Evolutionary conservation across 2,113 vertebrate species (phyloP).

Genomic region (Odontophorus gujanensis): DNA sequence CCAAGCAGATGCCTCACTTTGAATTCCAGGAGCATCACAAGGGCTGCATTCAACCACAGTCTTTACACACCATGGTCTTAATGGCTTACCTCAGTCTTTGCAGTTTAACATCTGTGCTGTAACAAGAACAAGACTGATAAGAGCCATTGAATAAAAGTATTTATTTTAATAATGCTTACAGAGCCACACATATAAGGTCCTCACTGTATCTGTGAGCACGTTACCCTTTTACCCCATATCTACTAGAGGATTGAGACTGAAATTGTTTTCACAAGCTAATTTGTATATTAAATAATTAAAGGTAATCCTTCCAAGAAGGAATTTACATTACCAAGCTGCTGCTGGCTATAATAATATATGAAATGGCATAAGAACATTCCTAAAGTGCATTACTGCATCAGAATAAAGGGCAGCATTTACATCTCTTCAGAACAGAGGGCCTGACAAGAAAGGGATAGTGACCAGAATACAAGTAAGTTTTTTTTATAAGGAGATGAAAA

Average conservation of each 20-base stretch:
- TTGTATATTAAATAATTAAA: not conserved
- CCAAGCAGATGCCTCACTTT: not conserved
- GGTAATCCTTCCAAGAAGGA: not conserved
- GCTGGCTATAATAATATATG: not conserved
- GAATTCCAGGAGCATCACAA: not conserved
- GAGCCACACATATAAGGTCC: not conserved
- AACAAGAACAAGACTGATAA: not conserved
- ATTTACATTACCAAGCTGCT: not conserved
- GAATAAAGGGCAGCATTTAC: conserved; percentile 71
- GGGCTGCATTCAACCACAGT: not conserved
- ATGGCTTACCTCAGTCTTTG: rapidly evolving
- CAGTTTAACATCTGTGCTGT: rapidly evolving
- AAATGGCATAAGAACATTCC: conserved; percentile 43
- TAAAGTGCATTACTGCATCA: conserved; percentile 80
- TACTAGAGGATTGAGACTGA: not conserved
- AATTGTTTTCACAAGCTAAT: not conserved
- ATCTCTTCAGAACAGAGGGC: conserved; percentile 18
- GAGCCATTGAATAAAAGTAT: not conserved
- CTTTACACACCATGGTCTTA: not conserved
- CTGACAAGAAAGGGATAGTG: conserved; percentile 10
- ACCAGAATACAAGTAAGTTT: not conserved
- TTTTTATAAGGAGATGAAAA: not conserved
- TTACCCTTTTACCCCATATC: not conserved
- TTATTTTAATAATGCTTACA: conserved; percentile 32
- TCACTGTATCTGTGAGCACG: not conserved